A percentile compares a stretch with the other conserved stretches of the same genome.
Conservation (phyloP, 2,113 vertebrate species). For the Alethe castanea region DNA sequence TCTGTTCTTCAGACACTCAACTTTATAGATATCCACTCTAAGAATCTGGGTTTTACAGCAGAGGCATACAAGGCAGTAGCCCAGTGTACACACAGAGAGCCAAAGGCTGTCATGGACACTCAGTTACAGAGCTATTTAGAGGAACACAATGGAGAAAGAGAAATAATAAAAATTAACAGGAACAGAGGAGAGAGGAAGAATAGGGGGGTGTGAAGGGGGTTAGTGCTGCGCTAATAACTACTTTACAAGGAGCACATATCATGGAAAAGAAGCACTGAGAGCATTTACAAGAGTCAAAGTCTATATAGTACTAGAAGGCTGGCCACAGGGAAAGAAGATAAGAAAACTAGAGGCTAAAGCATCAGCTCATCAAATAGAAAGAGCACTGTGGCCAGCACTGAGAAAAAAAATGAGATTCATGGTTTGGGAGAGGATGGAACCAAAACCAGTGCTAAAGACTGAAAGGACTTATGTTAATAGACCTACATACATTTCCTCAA, state of each 20-base stretch:
- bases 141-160: neutral
- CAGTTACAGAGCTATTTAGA: neutral
- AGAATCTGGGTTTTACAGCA: neutral
- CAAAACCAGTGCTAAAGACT: neutral
- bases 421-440: neutral
- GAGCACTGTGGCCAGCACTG: neutral
- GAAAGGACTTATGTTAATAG: neutral
- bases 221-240: neutral
- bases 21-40: neutral
- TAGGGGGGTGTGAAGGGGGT: fast-evolving
- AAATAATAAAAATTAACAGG: neutral
- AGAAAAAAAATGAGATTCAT: neutral
- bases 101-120: neutral
- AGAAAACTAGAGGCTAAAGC: neutral
- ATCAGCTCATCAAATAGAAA: neutral
- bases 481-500: neutral
- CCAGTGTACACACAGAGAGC: neutral
- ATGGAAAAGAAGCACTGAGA: neutral
- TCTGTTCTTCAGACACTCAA: neutral
- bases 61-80: neutral
- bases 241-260: neutral
- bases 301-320: neutral
- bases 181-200: neutral
- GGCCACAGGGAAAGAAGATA: neutral
- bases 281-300: neutral